Evolutionary conservation across 2,797 vertebrate species (phyloP).

Genomic region (Cryptoprocta ferox): DNA sequence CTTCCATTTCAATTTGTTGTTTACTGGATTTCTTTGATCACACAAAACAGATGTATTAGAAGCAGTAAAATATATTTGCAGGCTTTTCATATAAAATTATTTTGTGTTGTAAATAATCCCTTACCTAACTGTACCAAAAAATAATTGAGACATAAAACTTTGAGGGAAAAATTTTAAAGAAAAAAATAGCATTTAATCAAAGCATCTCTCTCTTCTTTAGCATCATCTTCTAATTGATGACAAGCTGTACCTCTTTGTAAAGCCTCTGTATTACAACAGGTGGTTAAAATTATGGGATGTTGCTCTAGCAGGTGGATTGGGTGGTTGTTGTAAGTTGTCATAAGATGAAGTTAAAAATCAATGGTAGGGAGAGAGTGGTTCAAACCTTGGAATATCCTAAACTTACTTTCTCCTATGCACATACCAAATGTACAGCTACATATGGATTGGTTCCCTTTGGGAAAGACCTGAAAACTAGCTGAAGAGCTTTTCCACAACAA

Average conservation of each 20-base stretch:
- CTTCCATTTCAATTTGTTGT: slow-evolving; percentile 3
- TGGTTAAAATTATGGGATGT: background rate
- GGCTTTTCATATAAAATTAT: background rate
- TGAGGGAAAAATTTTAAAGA: background rate
- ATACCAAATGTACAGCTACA: background rate
- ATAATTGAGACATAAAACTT: slow-evolving; percentile 21
- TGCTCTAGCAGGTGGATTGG: background rate
- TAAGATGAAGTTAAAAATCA: background rate
- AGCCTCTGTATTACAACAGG: background rate
- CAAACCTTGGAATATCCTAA: background rate
- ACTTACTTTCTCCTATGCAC: background rate
- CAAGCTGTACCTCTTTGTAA: background rate
- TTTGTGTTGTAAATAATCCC: background rate
- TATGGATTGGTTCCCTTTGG: background rate
- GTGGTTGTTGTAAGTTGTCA: background rate
- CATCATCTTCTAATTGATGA: background rate
- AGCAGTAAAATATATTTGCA: background rate
- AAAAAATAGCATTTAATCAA: background rate
- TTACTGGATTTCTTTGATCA: slow-evolving; percentile 10
- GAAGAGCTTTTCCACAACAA: background rate
- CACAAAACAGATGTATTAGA: background rate
- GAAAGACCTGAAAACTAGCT: background rate
- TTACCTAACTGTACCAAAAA: slow-evolving; percentile 5
- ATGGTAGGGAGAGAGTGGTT: background rate
- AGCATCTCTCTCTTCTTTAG: background rate